A percentile compares a stretch with the other conserved stretches of the same genome.
phyloP scores from a whole-genome alignment of 2,113 vertebrate genomes.

The Scophthalmus maximus region DNA sequence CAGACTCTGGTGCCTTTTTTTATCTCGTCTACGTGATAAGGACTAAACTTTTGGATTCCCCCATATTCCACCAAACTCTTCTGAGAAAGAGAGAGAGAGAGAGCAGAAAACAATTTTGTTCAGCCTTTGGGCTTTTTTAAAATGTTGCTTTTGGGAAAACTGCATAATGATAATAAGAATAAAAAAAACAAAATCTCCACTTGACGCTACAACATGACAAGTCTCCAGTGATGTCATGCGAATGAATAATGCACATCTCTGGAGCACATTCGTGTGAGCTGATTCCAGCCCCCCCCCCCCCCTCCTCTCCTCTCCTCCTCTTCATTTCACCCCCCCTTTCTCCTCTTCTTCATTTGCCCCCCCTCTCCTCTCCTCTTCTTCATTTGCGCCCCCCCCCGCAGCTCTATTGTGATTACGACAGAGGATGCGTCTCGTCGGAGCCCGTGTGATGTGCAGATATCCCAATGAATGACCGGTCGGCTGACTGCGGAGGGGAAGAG shows the following conservation, averaged over 20 bases:
- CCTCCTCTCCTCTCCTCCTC: not conserved
- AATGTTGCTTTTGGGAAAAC: not conserved
- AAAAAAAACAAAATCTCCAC: conserved; percentile 2
- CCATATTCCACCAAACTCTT: no score
- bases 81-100: not conserved
- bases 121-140: not conserved
- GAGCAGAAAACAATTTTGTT: not conserved
- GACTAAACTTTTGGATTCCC: not conserved
- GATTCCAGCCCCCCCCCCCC: rapidly evolving
- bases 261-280: conserved; percentile 44
- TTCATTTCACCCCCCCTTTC: no score
- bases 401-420: not conserved
- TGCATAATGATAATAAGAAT: not conserved
- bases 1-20: no score
- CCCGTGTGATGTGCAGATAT: conserved; percentile 58
- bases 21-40: no score
- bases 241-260: conserved; percentile 68
- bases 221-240: conserved; percentile 59
- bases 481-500: conserved; percentile 58
- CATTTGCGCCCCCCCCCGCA: conserved; percentile 1
- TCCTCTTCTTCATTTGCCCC: conserved; percentile 11
- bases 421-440: conserved; percentile 36
- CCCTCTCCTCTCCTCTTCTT: not conserved
- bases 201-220: conserved; percentile 26
- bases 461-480: conserved; percentile 72